Evolutionary conservation across 1,140 invertebrate species (phyloP), one percentile per base, ranked within the genome.

Genomic region (Cydia pomonella): DNA sequence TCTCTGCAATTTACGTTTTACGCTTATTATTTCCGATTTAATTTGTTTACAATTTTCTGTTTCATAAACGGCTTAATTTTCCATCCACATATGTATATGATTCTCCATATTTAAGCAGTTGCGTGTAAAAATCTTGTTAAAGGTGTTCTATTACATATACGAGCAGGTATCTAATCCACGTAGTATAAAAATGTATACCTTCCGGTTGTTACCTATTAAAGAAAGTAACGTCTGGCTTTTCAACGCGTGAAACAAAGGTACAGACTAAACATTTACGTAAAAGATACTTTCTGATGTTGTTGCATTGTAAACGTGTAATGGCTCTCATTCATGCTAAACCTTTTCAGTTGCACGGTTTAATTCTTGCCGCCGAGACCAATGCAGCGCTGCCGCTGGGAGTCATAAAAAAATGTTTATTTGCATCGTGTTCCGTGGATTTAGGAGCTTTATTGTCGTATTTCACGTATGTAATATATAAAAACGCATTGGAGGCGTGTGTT

Each of bases 321-420:
- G 84, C 80, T 83, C 81, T 86, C 87, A 92, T 92, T 92, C 90
- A 90, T 90, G 85, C 88, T 87, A 88, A 91, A 88, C 82, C 90
- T 92, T 89, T 91, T 92, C 87, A 90, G 82, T 79, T 82, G 86
- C 79, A 83, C 78, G 83, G 83, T 87, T 90, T 87, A 91, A 92
- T 89, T 87, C 85, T 81, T 82, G 83, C 80, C 82, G 83, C 80
- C 77, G 76, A 87, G 85, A 86, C 86, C 83, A 84, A 83, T 84
- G 84, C 81, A 80, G 73, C 76, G 80, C 80, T 73, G 81, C 73
- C 76, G 80, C 80, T 73, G 81, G 79, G 80, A 81, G 79, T 86
- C 83, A 88, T 87, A 87, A 86, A 89, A 90, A 89, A 90, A 88
- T 85, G 76, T 87, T 87, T 85, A 90, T 92, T 90, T 89, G 85